Evolutionary conservation across 1,140 invertebrate species (phyloP).

Genomic region (Lethrus apterus): DNA sequence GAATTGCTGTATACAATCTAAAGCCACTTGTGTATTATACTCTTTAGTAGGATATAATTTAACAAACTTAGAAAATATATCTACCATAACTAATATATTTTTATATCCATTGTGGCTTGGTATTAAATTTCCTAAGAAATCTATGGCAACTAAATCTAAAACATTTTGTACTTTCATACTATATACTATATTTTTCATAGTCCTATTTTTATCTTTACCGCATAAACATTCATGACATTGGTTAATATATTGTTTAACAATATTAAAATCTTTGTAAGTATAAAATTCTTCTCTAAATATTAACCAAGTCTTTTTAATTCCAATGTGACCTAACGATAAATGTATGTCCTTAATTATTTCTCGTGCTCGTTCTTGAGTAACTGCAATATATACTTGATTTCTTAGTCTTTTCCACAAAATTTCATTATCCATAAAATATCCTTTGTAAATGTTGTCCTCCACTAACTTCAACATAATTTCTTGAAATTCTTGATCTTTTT

Average conservation of each 20-base stretch:
- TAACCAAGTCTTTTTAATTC: background rate
- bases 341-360: background rate
- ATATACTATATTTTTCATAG: background rate
- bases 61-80: background rate
- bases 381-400: background rate
- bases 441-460: background rate
- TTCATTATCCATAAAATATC: background rate
- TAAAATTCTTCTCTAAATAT: background rate
- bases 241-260: background rate
- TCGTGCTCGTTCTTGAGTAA: background rate
- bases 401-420: background rate
- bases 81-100: background rate
- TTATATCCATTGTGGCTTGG: background rate
- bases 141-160: conserved; percentile 4
- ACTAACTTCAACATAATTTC: background rate
- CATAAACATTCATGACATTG: background rate
- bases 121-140: background rate
- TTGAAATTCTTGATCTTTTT: background rate
- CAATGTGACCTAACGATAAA: no score
- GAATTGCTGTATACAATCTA: background rate
- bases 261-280: background rate
- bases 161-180: background rate
- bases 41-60: conserved; percentile 2
- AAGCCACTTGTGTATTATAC: background rate
- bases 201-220: background rate